Percentiles rank a stretch among this genome's conserved stretches.
phyloP scores from a whole-genome alignment of 2,113 vertebrate species.

The Talpa occidentalis region DNA sequence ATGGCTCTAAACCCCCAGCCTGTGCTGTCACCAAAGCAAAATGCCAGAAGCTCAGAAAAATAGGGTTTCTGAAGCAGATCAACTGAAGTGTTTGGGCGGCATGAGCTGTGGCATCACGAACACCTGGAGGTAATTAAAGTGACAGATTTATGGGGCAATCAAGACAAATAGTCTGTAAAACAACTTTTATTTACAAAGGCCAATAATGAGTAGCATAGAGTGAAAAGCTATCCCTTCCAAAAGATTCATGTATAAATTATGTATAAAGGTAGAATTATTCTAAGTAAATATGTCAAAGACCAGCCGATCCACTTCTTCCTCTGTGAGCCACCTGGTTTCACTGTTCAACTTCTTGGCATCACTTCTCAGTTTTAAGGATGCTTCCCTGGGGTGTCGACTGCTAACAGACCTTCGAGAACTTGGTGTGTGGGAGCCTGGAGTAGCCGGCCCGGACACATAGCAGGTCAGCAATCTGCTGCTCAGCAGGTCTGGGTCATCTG shows the following conservation, averaged over 20 bases:
- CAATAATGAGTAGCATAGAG: background rate
- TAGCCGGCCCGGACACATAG: rapidly evolving
- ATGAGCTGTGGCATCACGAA: background rate
- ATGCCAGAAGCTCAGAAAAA: background rate
- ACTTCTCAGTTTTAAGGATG: background rate
- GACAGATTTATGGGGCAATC: background rate
- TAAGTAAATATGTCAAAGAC: slow-evolving; percentile 10
- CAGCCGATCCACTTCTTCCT: background rate
- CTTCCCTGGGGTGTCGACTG: background rate
- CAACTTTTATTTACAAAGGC: slow-evolving; percentile 67
- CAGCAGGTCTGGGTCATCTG: background rate
- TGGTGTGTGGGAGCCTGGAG: background rate
- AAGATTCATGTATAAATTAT: slow-evolving; percentile 47
- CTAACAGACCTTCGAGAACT: slow-evolving; percentile 54
- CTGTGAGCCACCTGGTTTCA: slow-evolving; percentile 24
- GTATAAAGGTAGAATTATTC: background rate
- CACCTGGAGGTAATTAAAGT: background rate
- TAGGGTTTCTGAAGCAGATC: background rate
- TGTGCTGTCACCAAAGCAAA: background rate
- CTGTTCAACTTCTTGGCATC: background rate
- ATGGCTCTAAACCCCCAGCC: background rate
- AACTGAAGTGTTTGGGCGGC: background rate
- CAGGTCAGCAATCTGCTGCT: background rate
- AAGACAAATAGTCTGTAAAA: background rate
- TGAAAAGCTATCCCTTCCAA: slow-evolving; percentile 9